Base-by-base conservation (phyloP, 2,113 vertebrate species). In the Regulus satrapa region DNA sequence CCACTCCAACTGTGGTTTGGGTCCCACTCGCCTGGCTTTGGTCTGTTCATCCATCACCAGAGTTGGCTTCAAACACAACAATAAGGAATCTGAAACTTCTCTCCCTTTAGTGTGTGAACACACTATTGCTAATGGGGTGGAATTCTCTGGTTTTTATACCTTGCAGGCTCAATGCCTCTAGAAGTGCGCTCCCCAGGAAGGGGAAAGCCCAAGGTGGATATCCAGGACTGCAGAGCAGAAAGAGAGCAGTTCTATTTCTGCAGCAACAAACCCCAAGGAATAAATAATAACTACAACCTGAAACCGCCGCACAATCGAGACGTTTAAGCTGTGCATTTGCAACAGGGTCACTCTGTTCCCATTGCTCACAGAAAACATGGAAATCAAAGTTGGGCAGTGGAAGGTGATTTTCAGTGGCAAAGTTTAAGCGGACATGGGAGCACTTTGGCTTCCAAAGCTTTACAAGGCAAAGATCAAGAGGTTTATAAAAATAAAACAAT, bases 51-150 rank as follows among this genome's bases (percentile, higher is more conserved):
- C 36, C 14, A 29, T 25, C 36, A 52, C 38, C 7, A 16, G 29
- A 52, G 17, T 5, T 89, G 55, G 43, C 28, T 75, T 59, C 32
- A 23, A 64, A 66, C 62, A 71, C 8, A 46, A 12, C 56, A 36
- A 0, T 5, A 45, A 45, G 38, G 48, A 61, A 61, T 9, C 6
- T 56, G 18, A 43, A 31, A 48, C 25, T 69, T 64, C 45, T 16
- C 41, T 56, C 15, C 11, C 19, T 31, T 36, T 21, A 6, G 4
- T 3, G 14, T 17, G 15, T 48, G n/a, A 56, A 72, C 28, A 34
- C 23, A 41, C 25, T 0, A 0, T 54, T 62, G 62, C 12, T 52
- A 74, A 31, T 3, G 8, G 24, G 5, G 12, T 36, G 17, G n/a
- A 49, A 14, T 69, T 58, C 11, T 20, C 10, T 41, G 41, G 8